A percentile compares a stretch with the other conserved stretches of the same genome.
Conservation (phyloP, 2,888 invertebrate genomes). For the Yponomeuta cagnagella region DNA sequence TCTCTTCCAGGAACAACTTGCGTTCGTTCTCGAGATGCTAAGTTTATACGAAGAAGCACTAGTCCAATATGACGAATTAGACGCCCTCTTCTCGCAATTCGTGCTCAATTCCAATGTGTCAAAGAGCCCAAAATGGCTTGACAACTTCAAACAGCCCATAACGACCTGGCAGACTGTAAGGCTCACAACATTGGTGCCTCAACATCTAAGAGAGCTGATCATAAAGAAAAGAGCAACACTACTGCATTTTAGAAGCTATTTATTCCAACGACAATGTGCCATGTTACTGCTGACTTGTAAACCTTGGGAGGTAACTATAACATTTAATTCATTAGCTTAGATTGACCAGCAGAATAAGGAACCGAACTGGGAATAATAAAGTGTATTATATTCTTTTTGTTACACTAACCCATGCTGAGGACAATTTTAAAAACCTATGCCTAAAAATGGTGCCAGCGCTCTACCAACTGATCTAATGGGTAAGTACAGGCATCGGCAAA, state of each 20-base stretch:
- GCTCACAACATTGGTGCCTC: constrained; percentile 77
- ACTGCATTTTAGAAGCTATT: constrained; percentile 93
- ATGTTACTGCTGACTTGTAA: constrained; percentile 83
- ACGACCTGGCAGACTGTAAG: constrained; percentile 90
- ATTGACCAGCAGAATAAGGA: too few relatives aligned
- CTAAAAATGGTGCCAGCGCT: too few relatives aligned
- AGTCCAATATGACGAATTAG: constrained; percentile 97
- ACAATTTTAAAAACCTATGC: too few relatives aligned
- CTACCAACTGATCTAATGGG: too few relatives aligned
- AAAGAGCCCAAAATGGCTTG: constrained; percentile 90
- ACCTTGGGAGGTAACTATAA: constrained; percentile 83
- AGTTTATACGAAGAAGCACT: constrained; percentile 95
- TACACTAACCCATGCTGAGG: too few relatives aligned
- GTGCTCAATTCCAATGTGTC: constrained; percentile 94
- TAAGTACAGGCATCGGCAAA: too few relatives aligned
- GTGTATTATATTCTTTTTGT: too few relatives aligned
- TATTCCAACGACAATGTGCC: constrained; percentile 94
- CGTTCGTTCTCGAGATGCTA: constrained; percentile 95
- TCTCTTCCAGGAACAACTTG: constrained; percentile 90
- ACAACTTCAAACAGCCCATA: constrained; percentile 85
- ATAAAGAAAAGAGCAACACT: constrained; percentile 79
- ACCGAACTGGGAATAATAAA: too few relatives aligned
- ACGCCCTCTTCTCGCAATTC: constrained; percentile 97
- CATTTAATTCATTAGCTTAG: not conserved
- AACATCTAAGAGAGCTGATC: constrained; percentile 67